These are phyloP conservation scores for Erpetoichthys calabaricus DNA, from an alignment of 2,797 vertebrate species.

Conservation along the genomic window DNA sequence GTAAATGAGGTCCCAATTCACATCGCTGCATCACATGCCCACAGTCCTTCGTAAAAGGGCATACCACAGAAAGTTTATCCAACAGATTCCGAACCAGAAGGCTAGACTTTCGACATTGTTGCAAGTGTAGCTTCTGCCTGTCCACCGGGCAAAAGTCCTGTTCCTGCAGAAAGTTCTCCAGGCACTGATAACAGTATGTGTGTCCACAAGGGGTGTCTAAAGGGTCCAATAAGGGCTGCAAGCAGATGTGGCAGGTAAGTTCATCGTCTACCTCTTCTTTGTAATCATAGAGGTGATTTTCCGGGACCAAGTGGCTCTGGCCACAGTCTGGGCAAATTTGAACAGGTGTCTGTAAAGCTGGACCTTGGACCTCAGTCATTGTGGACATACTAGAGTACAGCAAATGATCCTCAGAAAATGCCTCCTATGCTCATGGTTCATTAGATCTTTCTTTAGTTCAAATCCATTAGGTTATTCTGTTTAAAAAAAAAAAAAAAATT, in stretches of 20 bases:
- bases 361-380: constrained; percentile 40
- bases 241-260: constrained; percentile 80
- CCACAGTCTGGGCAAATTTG: constrained; percentile 75
- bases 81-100: constrained; percentile 77
- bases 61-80: constrained; percentile 70
- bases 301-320: constrained; percentile 60
- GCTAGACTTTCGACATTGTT: constrained; percentile 74
- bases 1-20: constrained; percentile 77
- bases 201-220: constrained; percentile 89
- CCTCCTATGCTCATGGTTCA: no score
- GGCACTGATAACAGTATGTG: constrained; percentile 77
- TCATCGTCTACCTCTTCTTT: constrained; percentile 84
- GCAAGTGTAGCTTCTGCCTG: constrained; percentile 65
- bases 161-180: constrained; percentile 78
- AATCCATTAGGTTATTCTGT: no score
- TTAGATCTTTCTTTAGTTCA: no score
- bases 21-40: constrained; percentile 74
- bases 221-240: constrained; percentile 75
- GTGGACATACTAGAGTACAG: constrained; percentile 11
- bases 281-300: constrained; percentile 82
- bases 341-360: constrained; percentile 18
- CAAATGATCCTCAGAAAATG: no score
- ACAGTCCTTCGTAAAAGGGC: constrained; percentile 63
- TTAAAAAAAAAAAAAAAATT: no score
- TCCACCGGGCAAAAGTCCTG: constrained; percentile 83